Base-by-base conservation (phyloP, 1,140 invertebrate species). In the Diachasmimorpha longicaudata region DNA sequence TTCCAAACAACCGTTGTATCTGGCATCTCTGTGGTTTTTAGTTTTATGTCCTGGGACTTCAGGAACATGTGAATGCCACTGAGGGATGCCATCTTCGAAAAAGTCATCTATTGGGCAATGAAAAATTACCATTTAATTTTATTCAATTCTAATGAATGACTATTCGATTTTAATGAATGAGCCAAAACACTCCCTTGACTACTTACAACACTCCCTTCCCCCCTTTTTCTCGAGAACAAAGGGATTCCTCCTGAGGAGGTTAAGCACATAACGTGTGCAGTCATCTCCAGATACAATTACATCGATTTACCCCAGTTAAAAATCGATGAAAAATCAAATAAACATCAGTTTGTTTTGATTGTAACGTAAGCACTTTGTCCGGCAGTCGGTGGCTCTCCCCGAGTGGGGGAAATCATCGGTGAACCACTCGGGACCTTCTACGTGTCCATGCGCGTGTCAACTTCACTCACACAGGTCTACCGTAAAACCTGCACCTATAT, bases 11-110 rank as follows among this genome's bases (percentile, higher is more conserved):
- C 87, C 36, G 91, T 92, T 78, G 93, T 92, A 81, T 95, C 93
- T 67, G 93, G 90, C 55, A 93, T 93, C 66, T 91, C 85, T 0
- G 94, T 93, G 23, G 91, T 91, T 42, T 93, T 83, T 6, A 96
- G 83, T 79, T 91, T 88, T 46, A 94, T 90, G 46, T 92, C 91
- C 72, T 94, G 92, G 3, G 92, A 93, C 82, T 93, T 94, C 0
- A 94, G 91, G 88, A 95, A 96, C 91, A 96, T 94, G 78, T 95
- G 94, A n/a, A 96, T 92, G 6, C 94, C 94, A 90, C 95, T 95
- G 21, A 96, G 81, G 1, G 94, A 94, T n/a, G 94, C 95, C 74
- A 95, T 91, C 68, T 93, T 91, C 23, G 94, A 93, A 86, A 95
- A 96, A 6, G 94, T 93, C 75, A 96, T 88, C 94, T 96, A 81